Percentiles rank a stretch among this genome's conserved stretches.
phyloP scores from a whole-genome alignment of 1,140 invertebrate genomes.

The Drosophila nigrodunni region DNA sequence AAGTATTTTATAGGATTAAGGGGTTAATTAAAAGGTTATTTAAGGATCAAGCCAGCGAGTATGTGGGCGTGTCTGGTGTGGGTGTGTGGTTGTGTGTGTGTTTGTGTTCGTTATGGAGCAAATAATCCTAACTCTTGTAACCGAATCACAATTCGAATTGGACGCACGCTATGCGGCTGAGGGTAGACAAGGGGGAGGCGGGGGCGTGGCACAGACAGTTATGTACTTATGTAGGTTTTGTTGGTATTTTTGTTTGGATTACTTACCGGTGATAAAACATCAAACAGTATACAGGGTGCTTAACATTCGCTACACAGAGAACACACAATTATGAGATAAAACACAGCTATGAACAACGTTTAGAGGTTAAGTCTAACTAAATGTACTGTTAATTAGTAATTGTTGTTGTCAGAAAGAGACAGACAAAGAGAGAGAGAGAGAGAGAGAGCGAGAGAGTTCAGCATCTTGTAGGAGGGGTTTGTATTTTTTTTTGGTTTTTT shows the following conservation, averaged over 20 bases:
- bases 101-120: background rate
- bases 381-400: slow-evolving; percentile 35
- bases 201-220: slow-evolving; percentile 35
- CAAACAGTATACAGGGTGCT: slow-evolving; percentile 84
- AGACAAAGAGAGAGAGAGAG: slow-evolving; percentile 23
- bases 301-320: slow-evolving; percentile 84
- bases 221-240: slow-evolving; percentile 18
- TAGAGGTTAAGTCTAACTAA: slow-evolving; percentile 67
- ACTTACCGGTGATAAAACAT: slow-evolving; percentile 84
- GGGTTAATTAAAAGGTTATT: slow-evolving; percentile 2
- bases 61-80: slow-evolving; percentile 6
- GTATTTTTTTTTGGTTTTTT: background rate
- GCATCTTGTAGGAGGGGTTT: background rate
- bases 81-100: background rate
- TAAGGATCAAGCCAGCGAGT: slow-evolving; percentile 8
- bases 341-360: slow-evolving; percentile 75
- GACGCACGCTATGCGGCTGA: slow-evolving; percentile 40
- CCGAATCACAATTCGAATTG: slow-evolving; percentile 62
- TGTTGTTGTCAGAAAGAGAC: slow-evolving; percentile 33
- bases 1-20: slow-evolving; percentile 6
- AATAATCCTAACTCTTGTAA: slow-evolving; percentile 13
- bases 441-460: slow-evolving; percentile 41
- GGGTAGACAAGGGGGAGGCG: background rate
- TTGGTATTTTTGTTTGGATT: slow-evolving; percentile 55
- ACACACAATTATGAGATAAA: slow-evolving; percentile 77